phyloP scores from a whole-genome alignment of 2,797 vertebrate species.

The Cirrhinus mrigala region DNA sequence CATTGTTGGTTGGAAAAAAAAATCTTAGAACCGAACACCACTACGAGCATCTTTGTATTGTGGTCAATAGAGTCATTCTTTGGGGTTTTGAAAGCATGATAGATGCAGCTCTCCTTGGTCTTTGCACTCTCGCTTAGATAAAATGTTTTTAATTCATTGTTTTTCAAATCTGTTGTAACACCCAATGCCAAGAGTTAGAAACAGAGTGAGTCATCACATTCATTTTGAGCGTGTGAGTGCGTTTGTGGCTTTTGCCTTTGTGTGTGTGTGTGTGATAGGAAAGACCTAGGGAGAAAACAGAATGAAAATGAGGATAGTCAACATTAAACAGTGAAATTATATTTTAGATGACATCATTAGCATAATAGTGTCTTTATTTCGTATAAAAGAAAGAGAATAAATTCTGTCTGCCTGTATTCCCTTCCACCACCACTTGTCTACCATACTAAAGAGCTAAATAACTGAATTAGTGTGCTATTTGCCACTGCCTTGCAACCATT shows the following conservation, averaged over 20 bases:
- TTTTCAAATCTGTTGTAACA: conserved; percentile 27
- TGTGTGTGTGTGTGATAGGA: conserved; percentile 1
- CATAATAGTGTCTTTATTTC: conserved; percentile 28
- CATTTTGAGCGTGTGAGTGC: conserved; percentile 18
- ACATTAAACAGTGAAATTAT: conserved; percentile 35
- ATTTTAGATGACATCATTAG: conserved; percentile 36
- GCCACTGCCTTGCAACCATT: background rate
- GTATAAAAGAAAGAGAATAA: background rate
- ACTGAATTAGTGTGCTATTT: background rate
- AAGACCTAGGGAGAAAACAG: background rate
- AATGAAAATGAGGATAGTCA: conserved; percentile 30
- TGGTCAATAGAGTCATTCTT: background rate
- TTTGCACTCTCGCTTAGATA: background rate
- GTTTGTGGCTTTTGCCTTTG: conserved; percentile 9
- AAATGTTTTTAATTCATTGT: conserved; percentile 25
- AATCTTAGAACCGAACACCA: background rate
- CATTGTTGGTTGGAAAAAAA: background rate
- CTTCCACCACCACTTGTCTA: background rate
- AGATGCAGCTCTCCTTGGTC: background rate
- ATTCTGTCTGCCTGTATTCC: background rate
- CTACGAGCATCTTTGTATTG: background rate
- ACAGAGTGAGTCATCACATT: conserved; percentile 41
- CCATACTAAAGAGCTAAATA: background rate
- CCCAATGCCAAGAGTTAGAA: conserved; percentile 10
- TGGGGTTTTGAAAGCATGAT: conserved; percentile 2